phyloP scores from a whole-genome alignment of 2,797 vertebrate genomes.

The Sebastes miniatus region DNA sequence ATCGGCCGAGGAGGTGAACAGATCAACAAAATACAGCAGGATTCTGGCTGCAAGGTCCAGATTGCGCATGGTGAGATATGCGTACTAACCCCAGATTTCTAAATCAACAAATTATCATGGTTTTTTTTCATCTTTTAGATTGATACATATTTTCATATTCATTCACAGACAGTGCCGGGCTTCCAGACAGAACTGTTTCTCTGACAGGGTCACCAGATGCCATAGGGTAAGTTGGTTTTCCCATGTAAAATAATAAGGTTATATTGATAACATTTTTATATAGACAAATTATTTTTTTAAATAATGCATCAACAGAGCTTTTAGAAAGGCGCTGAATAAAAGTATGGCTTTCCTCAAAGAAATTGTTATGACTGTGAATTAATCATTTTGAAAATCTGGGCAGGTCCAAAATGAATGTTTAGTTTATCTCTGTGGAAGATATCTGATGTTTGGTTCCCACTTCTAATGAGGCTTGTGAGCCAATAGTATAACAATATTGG shows the following conservation, averaged over 20 bases:
- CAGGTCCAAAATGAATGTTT: too few relatives aligned
- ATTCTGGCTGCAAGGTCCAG: constrained; percentile 96
- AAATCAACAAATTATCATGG: neutral
- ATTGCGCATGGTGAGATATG: constrained; percentile 88
- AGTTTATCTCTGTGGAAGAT: too few relatives aligned
- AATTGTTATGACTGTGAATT: too few relatives aligned
- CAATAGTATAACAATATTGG: too few relatives aligned
- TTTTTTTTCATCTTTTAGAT: neutral
- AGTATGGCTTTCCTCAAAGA: too few relatives aligned
- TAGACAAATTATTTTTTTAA: too few relatives aligned
- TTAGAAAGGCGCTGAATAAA: too few relatives aligned
- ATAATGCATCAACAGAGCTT: too few relatives aligned
- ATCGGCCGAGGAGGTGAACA: constrained; percentile 95
- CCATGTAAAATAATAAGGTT: neutral
- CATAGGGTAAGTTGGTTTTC: constrained; percentile 80
- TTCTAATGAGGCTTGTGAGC: too few relatives aligned
- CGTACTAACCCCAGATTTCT: neutral
- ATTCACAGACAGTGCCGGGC: constrained; percentile 88
- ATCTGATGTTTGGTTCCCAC: too few relatives aligned
- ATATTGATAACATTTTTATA: too few relatives aligned
- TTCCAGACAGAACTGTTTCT: constrained; percentile 90
- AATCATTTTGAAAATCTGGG: too few relatives aligned
- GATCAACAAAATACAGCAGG: constrained; percentile 96
- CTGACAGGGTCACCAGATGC: constrained; percentile 89
- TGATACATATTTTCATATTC: neutral